Conservation (phyloP, 2,113 vertebrate species). For the Pardalotus punctatus region DNA sequence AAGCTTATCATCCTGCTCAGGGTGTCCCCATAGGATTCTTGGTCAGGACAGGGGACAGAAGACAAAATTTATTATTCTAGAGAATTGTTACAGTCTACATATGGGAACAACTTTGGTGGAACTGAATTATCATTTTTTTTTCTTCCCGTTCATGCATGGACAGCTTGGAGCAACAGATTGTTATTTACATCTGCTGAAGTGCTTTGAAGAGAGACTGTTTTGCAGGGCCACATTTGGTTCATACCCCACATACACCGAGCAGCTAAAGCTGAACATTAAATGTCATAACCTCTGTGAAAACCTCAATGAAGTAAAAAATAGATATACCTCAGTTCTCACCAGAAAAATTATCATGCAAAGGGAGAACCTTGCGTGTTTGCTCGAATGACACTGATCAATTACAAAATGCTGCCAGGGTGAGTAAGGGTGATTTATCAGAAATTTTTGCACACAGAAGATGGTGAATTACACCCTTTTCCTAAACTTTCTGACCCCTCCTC, state of each 20-base stretch:
- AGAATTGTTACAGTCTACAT: not conserved
- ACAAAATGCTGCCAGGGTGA: not conserved
- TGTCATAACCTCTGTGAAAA: not conserved
- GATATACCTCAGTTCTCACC: not conserved
- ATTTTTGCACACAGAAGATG: not conserved
- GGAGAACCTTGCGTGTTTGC: not conserved
- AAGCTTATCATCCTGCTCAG: not conserved
- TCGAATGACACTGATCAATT: not conserved
- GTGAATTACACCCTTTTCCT: not conserved
- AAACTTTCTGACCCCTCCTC: not conserved
- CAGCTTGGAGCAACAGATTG: not conserved
- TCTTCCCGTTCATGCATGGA: not conserved
- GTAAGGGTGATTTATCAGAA: not conserved
- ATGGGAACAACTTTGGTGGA: not conserved
- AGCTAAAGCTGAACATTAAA: not conserved
- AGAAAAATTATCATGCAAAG: slow-evolving; percentile 6
- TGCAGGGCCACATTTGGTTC: not conserved
- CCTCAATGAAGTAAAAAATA: not conserved
- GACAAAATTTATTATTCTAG: not conserved
- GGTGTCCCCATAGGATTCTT: not conserved
- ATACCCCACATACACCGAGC: not conserved
- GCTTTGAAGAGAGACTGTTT: not conserved
- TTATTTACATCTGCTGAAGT: not conserved
- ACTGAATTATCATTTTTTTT: not conserved
- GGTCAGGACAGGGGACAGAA: not conserved